These are phyloP conservation scores for Acropora yongei DNA, from an alignment of 64 coral and sea anemone genomes.

Conservation along the genomic window DNA sequence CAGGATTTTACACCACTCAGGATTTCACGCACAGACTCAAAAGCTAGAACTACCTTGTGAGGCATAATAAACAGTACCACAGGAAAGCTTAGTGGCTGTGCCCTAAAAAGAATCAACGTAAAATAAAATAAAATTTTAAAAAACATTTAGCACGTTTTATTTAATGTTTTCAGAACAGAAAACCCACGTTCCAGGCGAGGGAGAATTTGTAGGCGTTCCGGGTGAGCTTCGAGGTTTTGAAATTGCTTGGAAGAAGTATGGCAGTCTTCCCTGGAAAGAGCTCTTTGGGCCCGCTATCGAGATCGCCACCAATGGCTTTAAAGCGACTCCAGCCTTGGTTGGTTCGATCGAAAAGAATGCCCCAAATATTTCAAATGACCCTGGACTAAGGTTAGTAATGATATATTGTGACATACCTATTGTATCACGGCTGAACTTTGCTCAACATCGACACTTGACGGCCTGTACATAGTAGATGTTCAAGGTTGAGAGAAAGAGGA, in stretches of 20 bases:
- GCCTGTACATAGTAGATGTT: too few species aligned
- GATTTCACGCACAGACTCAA: too few species aligned
- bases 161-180: neutral
- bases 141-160: neutral
- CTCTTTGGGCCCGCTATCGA: conserved; percentile 36
- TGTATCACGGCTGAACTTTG: too few species aligned
- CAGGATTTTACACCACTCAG: too few species aligned
- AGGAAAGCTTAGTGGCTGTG: neutral
- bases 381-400: conserved; percentile 20
- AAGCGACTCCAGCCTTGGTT: neutral
- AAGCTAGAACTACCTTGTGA: neutral
- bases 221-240: conserved; percentile 49
- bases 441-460: too few species aligned
- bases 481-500: too few species aligned
- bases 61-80: neutral
- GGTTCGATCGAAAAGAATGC: conserved; percentile 3
- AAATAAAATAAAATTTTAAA: too few species aligned
- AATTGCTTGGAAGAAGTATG: conserved; percentile 25
- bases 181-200: conserved; percentile 1
- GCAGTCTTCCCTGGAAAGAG: conserved; percentile 9
- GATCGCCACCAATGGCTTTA: conserved; percentile 34
- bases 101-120: too few species aligned
- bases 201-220: conserved; percentile 35
- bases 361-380: conserved; percentile 10
- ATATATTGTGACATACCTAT: neutral